Evolutionary conservation across 1,140 invertebrate genomes (phyloP), one percentile per base, ranked within the genome.

Genomic region (Drosophila melanica): DNA sequence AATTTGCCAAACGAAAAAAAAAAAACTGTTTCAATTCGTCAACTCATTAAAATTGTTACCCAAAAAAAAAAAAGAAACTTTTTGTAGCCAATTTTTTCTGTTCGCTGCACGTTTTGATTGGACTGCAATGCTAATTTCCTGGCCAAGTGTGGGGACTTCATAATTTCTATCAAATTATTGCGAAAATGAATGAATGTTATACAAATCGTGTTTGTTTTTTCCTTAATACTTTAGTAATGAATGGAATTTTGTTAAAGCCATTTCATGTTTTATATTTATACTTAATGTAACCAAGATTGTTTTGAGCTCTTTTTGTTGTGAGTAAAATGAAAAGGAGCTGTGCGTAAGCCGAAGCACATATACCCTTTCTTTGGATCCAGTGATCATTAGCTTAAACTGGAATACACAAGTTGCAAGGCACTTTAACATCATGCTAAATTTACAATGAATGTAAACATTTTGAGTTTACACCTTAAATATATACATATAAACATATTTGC

Each of bases 101-200:
- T 80, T 77, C 42, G 16, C 47, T 69, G 20, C 75, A 81, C 67
- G 82, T 64, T 64, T 63, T 42, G 47, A 65, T 87, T 73, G 45
- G 41, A 57, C 20, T 57, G 54, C 54, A 60, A 79, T 72, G 77
- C 30, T 27, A 70, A 63, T 73, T 80, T 65, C 44, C 1, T 27
- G 5, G 3, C 3, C 3, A 6, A 27, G 50, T 63, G 59, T 33
- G 20, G 63, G 50, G 50, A 45, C 30, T 33, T 57, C 2, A 57
- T 55, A 77, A 86, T 78, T 86, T 16, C 1, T 11, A 11, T 62
- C 18, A 7, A 66, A 72, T 77, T 64, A 67, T 81, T 65, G 55
- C 37, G 23, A 14, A 16, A 50, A 48, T 27, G 12, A n/a, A n/a
- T 4, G 18, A 27, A 23, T n/a, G 9, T 20, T 4, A 27, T 39